phyloP scores from a whole-genome alignment of 2,797 vertebrate genomes.

The Sciurus carolinensis region DNA sequence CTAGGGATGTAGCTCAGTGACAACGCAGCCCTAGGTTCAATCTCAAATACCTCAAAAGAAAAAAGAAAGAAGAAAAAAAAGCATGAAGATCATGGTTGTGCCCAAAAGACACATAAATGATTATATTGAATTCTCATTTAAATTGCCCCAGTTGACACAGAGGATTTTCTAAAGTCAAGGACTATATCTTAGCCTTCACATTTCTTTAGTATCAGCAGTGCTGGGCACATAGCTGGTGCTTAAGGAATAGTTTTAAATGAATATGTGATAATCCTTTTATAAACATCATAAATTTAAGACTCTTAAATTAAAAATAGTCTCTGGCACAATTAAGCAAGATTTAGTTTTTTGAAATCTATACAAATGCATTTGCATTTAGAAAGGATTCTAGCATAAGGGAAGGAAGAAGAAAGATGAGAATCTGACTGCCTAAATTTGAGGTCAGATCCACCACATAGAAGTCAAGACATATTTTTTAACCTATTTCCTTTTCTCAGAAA shows the following conservation, averaged over 20 bases:
- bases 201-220: not conserved
- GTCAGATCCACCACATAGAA: not conserved
- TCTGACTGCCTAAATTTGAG: not conserved
- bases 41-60: too few species aligned
- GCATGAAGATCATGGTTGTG: not conserved
- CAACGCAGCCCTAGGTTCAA: too few species aligned
- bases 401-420: not conserved
- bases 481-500: not conserved
- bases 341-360: not conserved
- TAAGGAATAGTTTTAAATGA: conserved; percentile 36
- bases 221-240: not conserved
- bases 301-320: not conserved
- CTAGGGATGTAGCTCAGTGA: too few species aligned
- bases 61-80: not conserved
- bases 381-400: not conserved
- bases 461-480: not conserved
- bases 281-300: conserved; percentile 24
- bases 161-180: conserved; percentile 19
- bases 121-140: not conserved
- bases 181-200: not conserved
- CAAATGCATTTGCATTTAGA: not conserved
- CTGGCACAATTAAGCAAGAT: not conserved
- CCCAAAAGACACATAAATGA: not conserved
- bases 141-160: not conserved
- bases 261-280: conserved; percentile 23